Evolutionary conservation across 2,797 vertebrate genomes (phyloP), one percentile per base, ranked within the genome.

Genomic region (Schizopygopsis pylzovi): DNA sequence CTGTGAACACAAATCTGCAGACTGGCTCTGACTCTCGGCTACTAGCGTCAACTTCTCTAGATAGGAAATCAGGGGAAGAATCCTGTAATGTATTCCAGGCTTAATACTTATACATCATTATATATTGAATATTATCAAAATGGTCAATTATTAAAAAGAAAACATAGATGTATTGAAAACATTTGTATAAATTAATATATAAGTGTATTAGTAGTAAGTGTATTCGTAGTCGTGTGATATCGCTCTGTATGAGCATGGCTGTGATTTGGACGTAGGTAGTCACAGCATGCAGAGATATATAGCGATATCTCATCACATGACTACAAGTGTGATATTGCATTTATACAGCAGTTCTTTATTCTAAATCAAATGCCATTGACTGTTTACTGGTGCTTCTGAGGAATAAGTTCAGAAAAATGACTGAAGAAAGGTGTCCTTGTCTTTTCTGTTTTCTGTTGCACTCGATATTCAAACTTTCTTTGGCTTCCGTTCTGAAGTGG

Each of bases 401-500:
- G 4, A 75, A 5, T n/a, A 37, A 20, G 52, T n/a, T 77, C 20
- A 43, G 13, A 79, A 61, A 43, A 10, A 47, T 20, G n/a, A 12
- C 9, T 20, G 25, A 7, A 33, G 59, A 54, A 63, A 1, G 20
- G 20, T 15, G 2, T 56, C 16, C 28, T 45, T 81, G 56, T 75
- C 25, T 67, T 33, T n/a, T 37, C 7, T 68, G 28, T 61, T 49
- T 56, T 77, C 18, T 39, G 45, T 77, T n/a, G 61, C 49, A 72
- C 18, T 39, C 49, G 70, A 22, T 76, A 20, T 6, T 82, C 37
- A 78, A 61, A 76, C 41, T 52, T 81, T 87, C 82, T 79, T 18
- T 83, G 81, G 87, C 80, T 54, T 73, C 33, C 45, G 20, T 85
- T 83, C 56, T 45, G 43, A 79, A 39, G n/a, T 45, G 33, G 13